Base-by-base conservation (phyloP, 2,888 invertebrate species). In the Dicranocentrus wangi region DNA sequence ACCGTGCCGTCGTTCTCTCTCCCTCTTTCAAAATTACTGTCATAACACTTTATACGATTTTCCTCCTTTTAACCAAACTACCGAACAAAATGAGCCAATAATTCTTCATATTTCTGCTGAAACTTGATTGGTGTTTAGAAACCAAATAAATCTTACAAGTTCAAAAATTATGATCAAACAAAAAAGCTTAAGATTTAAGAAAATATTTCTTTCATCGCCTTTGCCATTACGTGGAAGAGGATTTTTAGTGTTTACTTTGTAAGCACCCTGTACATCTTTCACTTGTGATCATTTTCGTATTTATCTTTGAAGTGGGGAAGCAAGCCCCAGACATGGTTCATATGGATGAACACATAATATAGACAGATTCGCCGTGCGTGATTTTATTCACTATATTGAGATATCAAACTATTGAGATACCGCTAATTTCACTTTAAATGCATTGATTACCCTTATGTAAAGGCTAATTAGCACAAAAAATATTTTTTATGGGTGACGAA, bases 391-490 rank as follows among this genome's bases (percentile, higher is more conserved):
- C n/a, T 2, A 15, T 39, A 39, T 47, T 47, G 7, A 32, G 10
- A 10, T 32, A 10, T 32, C 47, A 47, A 47, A 47, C n/a, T n/a
- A n/a, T n/a, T n/a, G n/a, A n/a, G n/a, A n/a, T n/a, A n/a, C n/a
- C n/a, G 47, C 2, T n/a, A 28, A 10, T 10, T n/a, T 43, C 42
- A 21, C 43, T 42, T 65, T 21, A 39, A 43, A 2, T 21, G 17
- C 60, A 63, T 63, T 72, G 53, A 73, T 53, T 63, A 53, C 51
- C 23, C 21, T 51, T 23, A 23, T n/a, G 19, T 42, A 73, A 73
- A 63, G 32, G 53, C 17, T 53, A 73, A 73, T 73, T 73, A 73
- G 73, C 72, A 60, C 53, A 63, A 21, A 27, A 60, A 43, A 27
- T 23, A 61, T n/a, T 51, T 10, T 27, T 23, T 42, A 55, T 47